Percentiles rank a stretch among this genome's conserved stretches.
phyloP scores from a whole-genome alignment of 1,140 invertebrate genomes.

The Zaprionus ornatus region DNA sequence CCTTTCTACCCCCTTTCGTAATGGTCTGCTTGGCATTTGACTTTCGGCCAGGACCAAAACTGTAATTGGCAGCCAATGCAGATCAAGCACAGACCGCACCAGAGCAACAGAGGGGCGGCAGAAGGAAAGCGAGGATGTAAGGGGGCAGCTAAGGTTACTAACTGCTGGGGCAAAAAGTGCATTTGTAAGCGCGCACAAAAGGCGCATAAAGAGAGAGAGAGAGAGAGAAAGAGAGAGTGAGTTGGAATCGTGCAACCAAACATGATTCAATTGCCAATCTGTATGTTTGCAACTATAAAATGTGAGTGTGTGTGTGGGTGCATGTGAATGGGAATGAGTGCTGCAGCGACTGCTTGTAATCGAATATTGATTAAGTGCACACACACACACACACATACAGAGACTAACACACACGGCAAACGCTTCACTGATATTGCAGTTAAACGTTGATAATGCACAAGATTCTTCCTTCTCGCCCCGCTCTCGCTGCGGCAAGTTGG shows the following conservation, averaged over 20 bases:
- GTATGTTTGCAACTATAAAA: conserved; percentile 42
- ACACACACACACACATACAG: background rate
- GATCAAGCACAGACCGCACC: conserved; percentile 42
- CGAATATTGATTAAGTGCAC: conserved; percentile 80
- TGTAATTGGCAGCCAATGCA: conserved; percentile 56
- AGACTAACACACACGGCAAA: conserved; percentile 20
- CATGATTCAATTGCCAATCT: conserved; percentile 76
- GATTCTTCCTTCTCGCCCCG: conserved; percentile 10
- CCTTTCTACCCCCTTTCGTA: background rate
- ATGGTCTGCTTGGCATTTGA: conserved; percentile 46
- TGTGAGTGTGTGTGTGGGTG: conserved; percentile 10
- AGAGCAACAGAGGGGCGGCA: background rate
- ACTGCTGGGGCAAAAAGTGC: conserved; percentile 42
- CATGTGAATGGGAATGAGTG: conserved; percentile 3
- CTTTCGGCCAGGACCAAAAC: conserved; percentile 38
- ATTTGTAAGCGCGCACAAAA: conserved; percentile 52
- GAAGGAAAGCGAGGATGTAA: background rate
- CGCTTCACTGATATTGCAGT: conserved; percentile 67
- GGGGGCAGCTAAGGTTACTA: conserved; percentile 5
- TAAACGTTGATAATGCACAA: conserved; percentile 75
- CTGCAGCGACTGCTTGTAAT: conserved; percentile 52
- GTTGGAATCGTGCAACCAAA: conserved; percentile 23
- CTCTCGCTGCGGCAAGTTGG: conserved; percentile 52
- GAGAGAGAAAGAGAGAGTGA: background rate
- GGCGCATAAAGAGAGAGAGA: background rate